These are phyloP conservation scores for Oscheius myriophilus DNA, from an alignment of 2,888 invertebrate species.

Conservation along the genomic window DNA sequence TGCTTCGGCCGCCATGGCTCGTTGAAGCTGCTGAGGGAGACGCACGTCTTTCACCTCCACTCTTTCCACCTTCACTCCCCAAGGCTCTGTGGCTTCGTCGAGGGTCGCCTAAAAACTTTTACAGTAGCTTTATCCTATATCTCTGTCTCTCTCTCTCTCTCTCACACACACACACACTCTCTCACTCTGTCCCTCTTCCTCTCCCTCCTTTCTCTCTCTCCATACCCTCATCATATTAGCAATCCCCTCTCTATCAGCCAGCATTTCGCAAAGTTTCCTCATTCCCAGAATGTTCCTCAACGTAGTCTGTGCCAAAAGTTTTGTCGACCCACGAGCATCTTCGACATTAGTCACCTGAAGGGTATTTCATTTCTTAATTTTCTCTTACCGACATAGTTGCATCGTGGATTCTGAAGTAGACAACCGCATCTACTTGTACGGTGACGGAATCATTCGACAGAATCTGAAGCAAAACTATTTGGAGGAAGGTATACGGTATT, in stretches of 20 bases:
- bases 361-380: background rate
- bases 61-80: conserved; percentile 74
- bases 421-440: conserved; percentile 90
- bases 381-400: conserved; percentile 83
- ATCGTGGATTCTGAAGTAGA: conserved; percentile 82
- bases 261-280: conserved; percentile 91
- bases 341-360: conserved; percentile 74
- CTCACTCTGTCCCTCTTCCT: too few relatives aligned
- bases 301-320: conserved; percentile 73
- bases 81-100: conserved; percentile 73
- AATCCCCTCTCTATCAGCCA: conserved; percentile 93
- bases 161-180: too few relatives aligned
- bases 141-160: too few relatives aligned
- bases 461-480: conserved; percentile 31
- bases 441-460: conserved; percentile 86
- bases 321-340: conserved; percentile 71
- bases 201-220: too few relatives aligned
- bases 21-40: conserved; percentile 87
- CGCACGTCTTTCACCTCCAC: conserved; percentile 80
- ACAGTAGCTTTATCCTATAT: too few relatives aligned
- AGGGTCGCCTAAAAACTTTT: conserved; percentile 70
- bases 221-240: conserved; percentile 74
- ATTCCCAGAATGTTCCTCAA: conserved; percentile 75
- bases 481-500: too few relatives aligned
- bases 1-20: conserved; percentile 95